Percentiles rank a stretch among this genome's conserved stretches.
Evolutionary conservation across 2,797 vertebrate species (phyloP).

Genomic region (Aplochiton taeniatus): DNA sequence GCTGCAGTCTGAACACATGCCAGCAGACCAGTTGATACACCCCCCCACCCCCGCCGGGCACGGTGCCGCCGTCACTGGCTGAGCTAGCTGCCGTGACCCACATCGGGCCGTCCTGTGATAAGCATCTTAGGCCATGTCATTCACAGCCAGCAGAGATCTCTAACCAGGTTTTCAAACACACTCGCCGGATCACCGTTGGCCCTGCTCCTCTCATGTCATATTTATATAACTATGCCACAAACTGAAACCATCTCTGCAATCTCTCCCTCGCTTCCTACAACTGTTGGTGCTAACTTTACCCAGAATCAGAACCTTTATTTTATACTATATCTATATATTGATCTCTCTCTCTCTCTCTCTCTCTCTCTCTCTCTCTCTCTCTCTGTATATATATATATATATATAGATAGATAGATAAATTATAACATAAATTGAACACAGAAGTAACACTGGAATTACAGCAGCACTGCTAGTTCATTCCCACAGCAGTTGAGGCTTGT

Average conservation of each 20-base stretch:
- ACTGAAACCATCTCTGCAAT: no score
- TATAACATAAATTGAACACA: no score
- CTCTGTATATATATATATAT: no score
- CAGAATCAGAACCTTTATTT: no score
- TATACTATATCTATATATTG: no score
- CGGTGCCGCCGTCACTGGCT: slow-evolving; percentile 54
- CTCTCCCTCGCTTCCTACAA: no score
- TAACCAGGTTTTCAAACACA: slow-evolving; percentile 49
- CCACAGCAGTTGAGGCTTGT: slow-evolving; percentile 12
- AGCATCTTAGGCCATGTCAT: slow-evolving; percentile 65
- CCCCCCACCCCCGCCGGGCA: slow-evolving; percentile 38
- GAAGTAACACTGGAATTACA: no score
- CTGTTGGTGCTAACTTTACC: no score
- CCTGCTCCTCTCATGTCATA: slow-evolving; percentile 9
- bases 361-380: no score
- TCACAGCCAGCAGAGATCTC: slow-evolving; percentile 46
- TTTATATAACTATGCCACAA: no score
- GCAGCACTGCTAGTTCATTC: neutral
- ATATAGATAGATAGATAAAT: no score
- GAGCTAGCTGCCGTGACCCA: slow-evolving; percentile 61
- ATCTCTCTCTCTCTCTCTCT: no score
- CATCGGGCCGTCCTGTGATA: slow-evolving; percentile 68
- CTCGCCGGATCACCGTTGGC: slow-evolving; percentile 28
- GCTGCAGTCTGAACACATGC: slow-evolving; percentile 9
- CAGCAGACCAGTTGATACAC: slow-evolving; percentile 14